A percentile compares a stretch with the other conserved stretches of the same genome.
These are phyloP conservation scores for Sinocyclocheilus maitianheensis DNA, from an alignment of 2,113 vertebrate genomes.

Conservation along the genomic window DNA sequence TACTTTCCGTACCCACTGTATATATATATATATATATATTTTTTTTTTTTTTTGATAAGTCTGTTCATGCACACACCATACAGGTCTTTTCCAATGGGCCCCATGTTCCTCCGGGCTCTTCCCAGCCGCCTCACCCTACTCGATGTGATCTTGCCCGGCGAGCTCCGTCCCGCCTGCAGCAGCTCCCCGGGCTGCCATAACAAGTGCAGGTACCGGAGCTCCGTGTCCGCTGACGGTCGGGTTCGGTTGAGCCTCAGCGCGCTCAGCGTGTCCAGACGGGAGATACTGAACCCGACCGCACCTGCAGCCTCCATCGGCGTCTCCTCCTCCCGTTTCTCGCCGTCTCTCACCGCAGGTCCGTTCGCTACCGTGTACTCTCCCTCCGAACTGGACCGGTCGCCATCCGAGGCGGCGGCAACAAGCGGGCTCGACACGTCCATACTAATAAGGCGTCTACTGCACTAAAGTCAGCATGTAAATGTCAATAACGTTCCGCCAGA, in stretches of 20 bases:
- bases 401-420: slow-evolving; percentile 67
- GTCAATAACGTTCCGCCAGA: no score
- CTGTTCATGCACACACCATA: no score
- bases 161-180: slow-evolving; percentile 50
- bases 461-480: not conserved
- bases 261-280: slow-evolving; percentile 67
- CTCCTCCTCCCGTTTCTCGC: slow-evolving; percentile 40
- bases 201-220: slow-evolving; percentile 83
- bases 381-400: slow-evolving; percentile 72
- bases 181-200: slow-evolving; percentile 84
- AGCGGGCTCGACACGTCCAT: slow-evolving; percentile 75
- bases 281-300: slow-evolving; percentile 69
- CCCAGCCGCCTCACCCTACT: slow-evolving; percentile 76
- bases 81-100: slow-evolving; percentile 87
- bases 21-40: no score
- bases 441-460: not conserved
- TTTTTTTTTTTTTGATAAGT: no score
- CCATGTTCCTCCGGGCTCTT: slow-evolving; percentile 76
- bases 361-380: slow-evolving; percentile 71
- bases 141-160: slow-evolving; percentile 81
- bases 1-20: no score
- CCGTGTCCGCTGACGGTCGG: slow-evolving; percentile 71
- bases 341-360: slow-evolving; percentile 29
- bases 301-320: slow-evolving; percentile 56
- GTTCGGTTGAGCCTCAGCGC: slow-evolving; percentile 69